Evolutionary conservation across 2,113 vertebrate species (phyloP), one percentile per base, ranked within the genome.

Genomic region (Anguilla japonica): DNA sequence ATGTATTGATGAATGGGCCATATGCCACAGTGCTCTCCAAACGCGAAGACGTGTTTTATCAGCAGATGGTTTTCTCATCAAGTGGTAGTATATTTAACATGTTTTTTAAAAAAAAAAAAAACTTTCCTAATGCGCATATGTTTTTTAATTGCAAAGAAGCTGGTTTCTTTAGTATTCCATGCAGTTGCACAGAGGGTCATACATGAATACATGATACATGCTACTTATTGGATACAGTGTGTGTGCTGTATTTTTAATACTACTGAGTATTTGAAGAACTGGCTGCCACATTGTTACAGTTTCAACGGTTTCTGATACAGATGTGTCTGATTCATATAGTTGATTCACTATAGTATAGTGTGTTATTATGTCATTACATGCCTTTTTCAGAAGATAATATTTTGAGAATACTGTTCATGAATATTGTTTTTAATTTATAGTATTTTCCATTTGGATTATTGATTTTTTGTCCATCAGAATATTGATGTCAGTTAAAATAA

Each of bases 111-210:
- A n/a, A n/a, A n/a, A n/a, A n/a, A n/a, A n/a, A n/a, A n/a, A n/a
- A 80, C 29, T 43, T 78, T 53, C 46, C 40, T 26, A 41, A 29
- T 43, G 67, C 40, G 56, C 71, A 53, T 81, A 43, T 67, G 41
- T 84, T 87, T 87, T 87, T 84, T 85, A n/a, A 79, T 85, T 56
- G 29, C 63, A n/a, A 39, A n/a, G 41, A 84, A 75, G 60, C 41
- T 18, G 20, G 41, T 84, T 84, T 84, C 41, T 84, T 84, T 75
- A 78, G 20, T 46, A 46, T 46, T 9, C 4, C 43, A 9, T 46
- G 43, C 43, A 75, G 43, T 75, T 84, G 57, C 63, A 84, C 22
- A 46, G 40, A 84, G 43, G 83, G 41, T 6, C 9, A 46, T 46
- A 84, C 34, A 20, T 79, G 46, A 79, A 85, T 43, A 43, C 39